Evolutionary conservation across 1,140 invertebrate species (phyloP), one percentile per base, ranked within the genome.

Genomic region (Lysiphlebus fabarum): DNA sequence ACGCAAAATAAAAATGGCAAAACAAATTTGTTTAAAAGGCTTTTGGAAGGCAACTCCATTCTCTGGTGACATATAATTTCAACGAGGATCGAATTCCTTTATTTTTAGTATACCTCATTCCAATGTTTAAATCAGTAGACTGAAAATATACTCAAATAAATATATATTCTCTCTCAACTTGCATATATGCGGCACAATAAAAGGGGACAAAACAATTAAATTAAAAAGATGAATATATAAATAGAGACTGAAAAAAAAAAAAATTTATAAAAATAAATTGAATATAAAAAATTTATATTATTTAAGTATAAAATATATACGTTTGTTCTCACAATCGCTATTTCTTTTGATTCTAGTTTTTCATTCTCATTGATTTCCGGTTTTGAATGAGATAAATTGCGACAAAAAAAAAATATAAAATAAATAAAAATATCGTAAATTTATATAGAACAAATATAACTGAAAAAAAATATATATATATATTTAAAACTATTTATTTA

Each of bases 391-490:
- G 49, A 36, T 12, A 33, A 51, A 36, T 37, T 51, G 34, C 48
- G 34, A n/a, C 40, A 55, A 53, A 56, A 48, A 61, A 50, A 50
- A 55, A 17, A 17, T 48, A 34, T 56, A 26, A 53, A 57, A 45
- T 44, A 53, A 50, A 61, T 49, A 58, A 62, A 58, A 47, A 56
- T 50, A 41, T 62, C 53, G 58, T 43, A 47, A 50, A 59, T 10
- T 48, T 43, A 26, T 43, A 26, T 57, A 40, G 58, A 51, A 54
- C 49, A 38, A 38, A 36, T 51, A 36, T 36, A 33, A 37, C 11
- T 5, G 49, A 26, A 26, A 26, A 26, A 26, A 26, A 26, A 26
- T 2, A 26, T n/a, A n/a, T n/a, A n/a, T n/a, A n/a, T n/a, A n/a
- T n/a, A 26, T 1, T 26, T 26, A 26, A 26, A 2, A 26, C 17